phyloP scores from a whole-genome alignment of 2,113 vertebrate genomes.

The Chionis minor region DNA sequence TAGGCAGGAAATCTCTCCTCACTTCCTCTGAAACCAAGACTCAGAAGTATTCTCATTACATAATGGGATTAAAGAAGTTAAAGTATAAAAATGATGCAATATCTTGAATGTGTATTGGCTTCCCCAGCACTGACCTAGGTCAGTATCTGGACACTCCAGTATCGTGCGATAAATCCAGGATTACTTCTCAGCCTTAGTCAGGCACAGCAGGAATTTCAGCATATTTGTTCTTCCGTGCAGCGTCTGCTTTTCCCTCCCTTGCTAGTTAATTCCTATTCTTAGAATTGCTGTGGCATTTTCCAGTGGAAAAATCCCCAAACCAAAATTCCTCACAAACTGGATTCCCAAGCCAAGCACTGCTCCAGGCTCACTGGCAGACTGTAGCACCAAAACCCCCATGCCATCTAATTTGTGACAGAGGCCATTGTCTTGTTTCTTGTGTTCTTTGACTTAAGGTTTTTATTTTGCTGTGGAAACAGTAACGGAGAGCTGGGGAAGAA shows the following conservation, averaged over 20 bases:
- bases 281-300: background rate
- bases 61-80: background rate
- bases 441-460: background rate
- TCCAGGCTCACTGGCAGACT: background rate
- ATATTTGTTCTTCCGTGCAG: background rate
- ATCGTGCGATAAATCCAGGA: background rate
- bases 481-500: background rate
- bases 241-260: background rate
- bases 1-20: background rate
- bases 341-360: background rate
- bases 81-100: background rate
- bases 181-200: background rate
- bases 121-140: accelerated
- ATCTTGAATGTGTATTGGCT: background rate
- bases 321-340: background rate
- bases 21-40: background rate
- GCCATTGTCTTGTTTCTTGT: background rate
- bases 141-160: background rate
- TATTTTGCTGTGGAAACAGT: background rate
- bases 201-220: background rate
- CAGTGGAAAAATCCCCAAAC: background rate
- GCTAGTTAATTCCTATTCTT: background rate
- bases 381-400: background rate
- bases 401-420: background rate
- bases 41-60: background rate